These are phyloP conservation scores for Lepidurus packardi DNA, from an alignment of 1,140 invertebrate species.

Conservation along the genomic window DNA sequence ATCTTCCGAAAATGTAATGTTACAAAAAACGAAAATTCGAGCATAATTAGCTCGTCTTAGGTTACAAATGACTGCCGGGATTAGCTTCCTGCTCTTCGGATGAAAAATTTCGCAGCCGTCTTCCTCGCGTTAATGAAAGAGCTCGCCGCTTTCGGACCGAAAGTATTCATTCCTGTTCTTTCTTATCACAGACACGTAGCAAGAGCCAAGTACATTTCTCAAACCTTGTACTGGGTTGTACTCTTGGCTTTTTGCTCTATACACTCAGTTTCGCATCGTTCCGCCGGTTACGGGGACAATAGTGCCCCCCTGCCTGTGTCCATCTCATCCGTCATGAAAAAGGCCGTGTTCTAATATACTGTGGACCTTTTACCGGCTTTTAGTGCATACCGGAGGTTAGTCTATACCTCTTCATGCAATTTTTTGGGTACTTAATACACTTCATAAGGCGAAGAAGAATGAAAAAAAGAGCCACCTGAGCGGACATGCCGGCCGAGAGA, in stretches of 20 bases:
- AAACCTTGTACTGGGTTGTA: background rate
- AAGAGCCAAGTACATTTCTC: constrained; percentile 11
- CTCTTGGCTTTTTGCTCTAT: background rate
- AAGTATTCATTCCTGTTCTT: background rate
- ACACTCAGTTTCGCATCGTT: constrained; percentile 1
- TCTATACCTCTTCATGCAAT: background rate
- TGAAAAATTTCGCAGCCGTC: background rate
- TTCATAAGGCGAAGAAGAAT: background rate
- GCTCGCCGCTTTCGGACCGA: background rate
- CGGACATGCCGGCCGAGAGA: background rate
- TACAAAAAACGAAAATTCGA: background rate
- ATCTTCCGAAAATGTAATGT: background rate
- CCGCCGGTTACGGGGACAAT: constrained; percentile 16
- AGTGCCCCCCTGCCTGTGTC: constrained; percentile 12
- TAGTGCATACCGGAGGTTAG: background rate
- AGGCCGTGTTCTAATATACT: background rate
- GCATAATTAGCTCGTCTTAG: background rate
- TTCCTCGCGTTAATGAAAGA: background rate
- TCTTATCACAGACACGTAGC: background rate
- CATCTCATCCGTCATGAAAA: constrained; percentile 21
- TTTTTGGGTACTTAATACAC: constrained; percentile 3
- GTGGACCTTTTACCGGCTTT: background rate
- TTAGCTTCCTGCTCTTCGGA: background rate
- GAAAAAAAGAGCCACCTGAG: background rate
- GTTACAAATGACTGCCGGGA: constrained; percentile 1